Evolutionary conservation across 1,140 invertebrate species (phyloP).

Genomic region (Aphelinus atriplicis): DNA sequence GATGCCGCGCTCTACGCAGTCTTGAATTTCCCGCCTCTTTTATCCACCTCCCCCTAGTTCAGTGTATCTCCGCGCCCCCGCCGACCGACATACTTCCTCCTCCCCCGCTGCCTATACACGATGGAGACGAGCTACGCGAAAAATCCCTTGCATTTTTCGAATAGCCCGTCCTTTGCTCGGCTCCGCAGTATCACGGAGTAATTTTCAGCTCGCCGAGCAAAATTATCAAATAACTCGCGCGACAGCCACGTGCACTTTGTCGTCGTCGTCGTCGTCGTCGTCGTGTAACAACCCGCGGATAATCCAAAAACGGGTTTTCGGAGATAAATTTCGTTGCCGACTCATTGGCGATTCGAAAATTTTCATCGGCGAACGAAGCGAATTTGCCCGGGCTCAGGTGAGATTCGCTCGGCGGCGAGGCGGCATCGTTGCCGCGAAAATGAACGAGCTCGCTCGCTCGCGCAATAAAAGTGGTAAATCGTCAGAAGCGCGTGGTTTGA

Average conservation of each 20-base stretch:
- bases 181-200: background rate
- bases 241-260: background rate
- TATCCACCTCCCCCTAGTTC: background rate
- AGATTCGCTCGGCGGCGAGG: slow-evolving; percentile 2
- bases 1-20: slow-evolving; percentile 54
- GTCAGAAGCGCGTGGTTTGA: slow-evolving; percentile 43
- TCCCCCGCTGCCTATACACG: slow-evolving; percentile 12
- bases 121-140: slow-evolving; percentile 30
- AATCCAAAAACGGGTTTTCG: background rate
- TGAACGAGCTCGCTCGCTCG: background rate
- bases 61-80: slow-evolving; percentile 1
- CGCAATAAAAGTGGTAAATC: slow-evolving; percentile 48
- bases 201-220: slow-evolving; percentile 8
- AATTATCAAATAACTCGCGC: slow-evolving; percentile 27
- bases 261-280: background rate
- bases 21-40: slow-evolving; percentile 51
- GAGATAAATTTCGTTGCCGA: background rate
- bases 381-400: too few species aligned
- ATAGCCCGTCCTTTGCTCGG: slow-evolving; percentile 2
- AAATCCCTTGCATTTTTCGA: slow-evolving; percentile 30
- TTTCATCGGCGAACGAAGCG: background rate
- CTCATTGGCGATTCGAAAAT: slow-evolving; percentile 8
- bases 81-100: slow-evolving; percentile 17
- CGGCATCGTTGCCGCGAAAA: background rate
- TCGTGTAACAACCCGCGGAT: background rate